Percentiles rank a stretch among this genome's conserved stretches.
These are phyloP conservation scores for Drosophila carrolli DNA, from an alignment of 1,140 invertebrate species.

Conservation along the genomic window DNA sequence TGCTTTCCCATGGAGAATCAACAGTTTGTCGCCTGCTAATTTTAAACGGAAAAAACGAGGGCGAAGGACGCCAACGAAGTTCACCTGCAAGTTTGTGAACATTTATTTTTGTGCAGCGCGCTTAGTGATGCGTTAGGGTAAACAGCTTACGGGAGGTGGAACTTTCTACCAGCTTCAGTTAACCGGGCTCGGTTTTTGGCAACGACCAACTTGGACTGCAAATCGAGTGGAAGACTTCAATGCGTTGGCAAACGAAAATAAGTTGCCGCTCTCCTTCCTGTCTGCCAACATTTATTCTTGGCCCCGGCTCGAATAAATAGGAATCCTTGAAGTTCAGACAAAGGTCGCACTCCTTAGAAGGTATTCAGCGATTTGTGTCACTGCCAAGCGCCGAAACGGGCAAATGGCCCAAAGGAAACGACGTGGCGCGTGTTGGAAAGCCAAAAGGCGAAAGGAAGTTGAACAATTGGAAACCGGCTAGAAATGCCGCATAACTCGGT, in stretches of 20 bases:
- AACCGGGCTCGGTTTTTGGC: slow-evolving; percentile 47
- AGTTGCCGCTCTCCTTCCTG: slow-evolving; percentile 36
- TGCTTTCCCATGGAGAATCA: slow-evolving; percentile 59
- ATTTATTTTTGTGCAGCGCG: slow-evolving; percentile 73
- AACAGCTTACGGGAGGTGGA: slow-evolving; percentile 15
- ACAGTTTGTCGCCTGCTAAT: slow-evolving; percentile 79
- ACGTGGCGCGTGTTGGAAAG: slow-evolving; percentile 26
- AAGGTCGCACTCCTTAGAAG: slow-evolving; percentile 62
- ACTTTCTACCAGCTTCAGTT: slow-evolving; percentile 26
- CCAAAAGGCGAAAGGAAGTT: slow-evolving; percentile 26
- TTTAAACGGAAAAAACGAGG: slow-evolving; percentile 44
- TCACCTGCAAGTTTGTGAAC: slow-evolving; percentile 62
- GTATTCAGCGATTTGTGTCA: slow-evolving; percentile 51
- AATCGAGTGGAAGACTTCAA: slow-evolving; percentile 78
- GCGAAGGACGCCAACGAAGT: slow-evolving; percentile 36
- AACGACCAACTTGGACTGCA: slow-evolving; percentile 51
- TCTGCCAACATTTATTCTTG: slow-evolving; percentile 65
- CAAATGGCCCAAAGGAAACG: slow-evolving; percentile 20
- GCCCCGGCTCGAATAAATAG: slow-evolving; percentile 54
- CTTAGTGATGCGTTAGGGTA: slow-evolving; percentile 74
- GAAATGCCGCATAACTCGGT: slow-evolving; percentile 20
- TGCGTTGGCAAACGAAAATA: slow-evolving; percentile 74
- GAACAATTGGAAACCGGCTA: slow-evolving; percentile 38
- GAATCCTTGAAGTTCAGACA: slow-evolving; percentile 68
- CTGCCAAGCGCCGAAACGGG: slow-evolving; percentile 34